Conservation (phyloP, 2,113 vertebrate genomes). For the Nerophis ophidion region DNA sequence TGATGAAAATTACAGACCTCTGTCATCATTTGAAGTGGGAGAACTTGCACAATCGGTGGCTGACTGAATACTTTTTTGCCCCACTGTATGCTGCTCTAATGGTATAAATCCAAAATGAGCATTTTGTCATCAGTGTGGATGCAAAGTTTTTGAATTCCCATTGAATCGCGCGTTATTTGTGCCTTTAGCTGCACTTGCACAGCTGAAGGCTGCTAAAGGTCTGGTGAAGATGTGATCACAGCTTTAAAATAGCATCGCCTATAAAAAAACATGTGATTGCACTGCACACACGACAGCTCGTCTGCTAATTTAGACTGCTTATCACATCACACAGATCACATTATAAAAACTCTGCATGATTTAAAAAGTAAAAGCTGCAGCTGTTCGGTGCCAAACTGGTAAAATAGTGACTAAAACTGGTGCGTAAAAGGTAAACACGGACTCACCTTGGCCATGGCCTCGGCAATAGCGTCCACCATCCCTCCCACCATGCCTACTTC, state of each 20-base stretch:
- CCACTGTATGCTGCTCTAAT: too few relatives aligned
- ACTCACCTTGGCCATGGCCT: constrained; percentile 91
- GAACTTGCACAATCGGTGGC: too few relatives aligned
- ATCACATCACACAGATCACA: constrained; percentile 6
- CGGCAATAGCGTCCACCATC: constrained; percentile 94
- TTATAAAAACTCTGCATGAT: background rate
- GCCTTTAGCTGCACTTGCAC: background rate
- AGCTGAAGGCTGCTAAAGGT: background rate
- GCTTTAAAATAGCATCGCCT: constrained; percentile 15
- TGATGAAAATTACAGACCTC: too few relatives aligned
- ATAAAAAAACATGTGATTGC: constrained; percentile 6
- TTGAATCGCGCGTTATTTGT: too few relatives aligned
- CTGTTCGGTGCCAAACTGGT: background rate
- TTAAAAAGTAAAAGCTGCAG: constrained; percentile 3
- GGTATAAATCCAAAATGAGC: too few relatives aligned
- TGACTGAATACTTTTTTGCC: too few relatives aligned
- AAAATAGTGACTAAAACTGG: too few relatives aligned
- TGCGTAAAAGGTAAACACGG: too few relatives aligned
- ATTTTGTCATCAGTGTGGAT: background rate
- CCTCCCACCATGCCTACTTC: constrained; percentile 97
- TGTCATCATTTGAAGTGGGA: too few relatives aligned
- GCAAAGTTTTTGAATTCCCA: background rate
- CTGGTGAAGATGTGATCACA: constrained; percentile 37
- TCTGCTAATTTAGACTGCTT: constrained; percentile 20
- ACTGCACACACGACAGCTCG: constrained; percentile 4